Base-by-base conservation (phyloP, 2,888 invertebrate species). In the Bhutanitis thaidina region DNA sequence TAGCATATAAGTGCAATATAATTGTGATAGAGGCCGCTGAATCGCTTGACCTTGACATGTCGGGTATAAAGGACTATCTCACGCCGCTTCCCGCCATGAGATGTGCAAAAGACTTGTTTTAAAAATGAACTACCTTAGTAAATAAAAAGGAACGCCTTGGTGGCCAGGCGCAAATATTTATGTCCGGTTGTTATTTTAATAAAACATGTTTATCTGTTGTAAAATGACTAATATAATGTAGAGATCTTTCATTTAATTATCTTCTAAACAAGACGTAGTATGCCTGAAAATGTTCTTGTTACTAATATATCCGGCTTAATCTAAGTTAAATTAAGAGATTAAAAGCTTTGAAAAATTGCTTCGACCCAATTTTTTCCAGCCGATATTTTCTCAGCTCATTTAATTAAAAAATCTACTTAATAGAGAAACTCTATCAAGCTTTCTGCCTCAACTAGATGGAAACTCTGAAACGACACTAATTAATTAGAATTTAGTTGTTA, bases 341-440 rank as follows among this genome's bases (percentile, higher is more conserved):
- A 49, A 43, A 25, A 30, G 43, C 49, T 38, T 34, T 49, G 38
- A 49, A 37, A 49, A 49, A 49, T 49, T 12, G 43, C 49, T 27
- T 15, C 38, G 49, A 43, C 38, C 49, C 38, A 14, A 13, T 37
- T 43, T 49, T 49, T 38, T 37, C 34, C 36, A 14, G 30, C 29
- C 30, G n/a, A 32, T 32, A 43, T 49, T 49, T 43, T 38, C 38
- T 49, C 27, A 10, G 37, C 25, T 43, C 38, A 43, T 49, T 34
- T 49, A 38, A 43, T 43, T 49, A 38, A 49, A 48, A 49, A 43
- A 43, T 49, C 27, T 32, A 43, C 38, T 38, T 38, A 9, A 49
- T 38, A 37, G 30, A 38, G 25, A 5, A 38, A 10, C 16, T 32
- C 30, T 32, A 43, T 43, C 30, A 37, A 41, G 20, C 8, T 32